Conservation (phyloP, 2,888 invertebrate species). For the Mesorhabditis sp. region DNA sequence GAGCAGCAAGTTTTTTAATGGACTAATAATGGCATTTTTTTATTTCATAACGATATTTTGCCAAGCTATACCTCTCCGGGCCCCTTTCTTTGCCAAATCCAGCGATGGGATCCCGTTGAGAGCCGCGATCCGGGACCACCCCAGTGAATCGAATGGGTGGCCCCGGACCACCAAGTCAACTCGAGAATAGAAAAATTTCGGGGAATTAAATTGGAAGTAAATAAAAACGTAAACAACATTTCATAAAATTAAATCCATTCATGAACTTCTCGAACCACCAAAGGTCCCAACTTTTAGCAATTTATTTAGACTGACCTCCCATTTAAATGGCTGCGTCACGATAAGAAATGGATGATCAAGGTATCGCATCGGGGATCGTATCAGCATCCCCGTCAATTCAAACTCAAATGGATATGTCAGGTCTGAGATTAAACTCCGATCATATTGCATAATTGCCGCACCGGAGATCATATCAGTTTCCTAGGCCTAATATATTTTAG, state of each 20-base stretch:
- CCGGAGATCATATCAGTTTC: conserved; percentile 51
- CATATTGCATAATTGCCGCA: conserved; percentile 51
- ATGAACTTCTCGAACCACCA: too few relatives aligned
- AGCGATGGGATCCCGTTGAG: too few relatives aligned
- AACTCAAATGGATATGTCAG: conserved; percentile 57
- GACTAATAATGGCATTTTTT: not conserved
- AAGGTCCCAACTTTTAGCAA: too few relatives aligned
- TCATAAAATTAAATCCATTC: too few relatives aligned
- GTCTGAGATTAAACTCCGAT: conserved; percentile 37
- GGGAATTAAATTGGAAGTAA: not conserved
- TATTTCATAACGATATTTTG: too few relatives aligned
- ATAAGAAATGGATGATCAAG: conserved; percentile 43
- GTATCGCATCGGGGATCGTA: conserved; percentile 40
- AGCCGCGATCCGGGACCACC: too few relatives aligned
- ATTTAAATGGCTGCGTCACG: conserved; percentile 47
- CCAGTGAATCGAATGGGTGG: too few relatives aligned
- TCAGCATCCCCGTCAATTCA: conserved; percentile 43
- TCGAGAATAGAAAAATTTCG: not conserved
- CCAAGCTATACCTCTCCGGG: too few relatives aligned
- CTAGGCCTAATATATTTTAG: conserved; percentile 15
- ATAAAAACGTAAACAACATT: too few relatives aligned
- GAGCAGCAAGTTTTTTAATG: not conserved
- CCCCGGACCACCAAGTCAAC: too few relatives aligned
- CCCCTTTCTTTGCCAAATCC: too few relatives aligned
- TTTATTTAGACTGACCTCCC: conserved; percentile 40